These are phyloP conservation scores for Drosophila mayaguana DNA, from an alignment of 2,888 invertebrate genomes.

Conservation along the genomic window DNA sequence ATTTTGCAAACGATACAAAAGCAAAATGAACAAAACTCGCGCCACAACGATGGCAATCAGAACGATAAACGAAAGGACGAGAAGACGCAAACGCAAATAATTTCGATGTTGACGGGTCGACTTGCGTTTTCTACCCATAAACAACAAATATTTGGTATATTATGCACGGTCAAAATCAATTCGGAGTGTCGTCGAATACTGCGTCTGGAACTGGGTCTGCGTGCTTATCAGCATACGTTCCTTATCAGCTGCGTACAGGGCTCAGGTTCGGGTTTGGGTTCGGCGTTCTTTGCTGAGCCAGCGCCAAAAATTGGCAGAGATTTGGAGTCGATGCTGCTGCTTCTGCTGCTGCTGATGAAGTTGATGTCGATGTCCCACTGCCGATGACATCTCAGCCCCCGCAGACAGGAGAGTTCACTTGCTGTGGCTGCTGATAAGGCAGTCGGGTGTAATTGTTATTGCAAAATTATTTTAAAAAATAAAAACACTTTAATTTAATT, in stretches of 20 bases:
- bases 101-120: slow-evolving; percentile 85
- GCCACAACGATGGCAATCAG: slow-evolving; percentile 75
- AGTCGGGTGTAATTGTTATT: slow-evolving; percentile 41
- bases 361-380: slow-evolving; percentile 54
- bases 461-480: slow-evolving; percentile 21
- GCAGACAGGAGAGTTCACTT: slow-evolving; percentile 39
- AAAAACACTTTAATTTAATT: slow-evolving; percentile 45
- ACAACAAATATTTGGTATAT: slow-evolving; percentile 78
- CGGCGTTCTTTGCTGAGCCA: slow-evolving; percentile 59
- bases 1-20: slow-evolving; percentile 81
- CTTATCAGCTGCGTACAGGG: slow-evolving; percentile 64
- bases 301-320: slow-evolving; percentile 55
- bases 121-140: slow-evolving; percentile 85
- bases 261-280: slow-evolving; percentile 39
- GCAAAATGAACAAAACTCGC: slow-evolving; percentile 79
- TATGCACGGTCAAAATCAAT: slow-evolving; percentile 73
- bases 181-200: slow-evolving; percentile 40
- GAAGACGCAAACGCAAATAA: slow-evolving; percentile 85
- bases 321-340: slow-evolving; percentile 48
- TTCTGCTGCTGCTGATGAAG: slow-evolving; percentile 30
- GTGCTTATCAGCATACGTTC: slow-evolving; percentile 71
- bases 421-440: slow-evolving; percentile 43
- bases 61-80: slow-evolving; percentile 79
- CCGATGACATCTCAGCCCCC: slow-evolving; percentile 61
- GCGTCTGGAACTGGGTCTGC: slow-evolving; percentile 31